Evolutionary conservation across 1,140 invertebrate species (phyloP).

Genomic region (Coptotermes formosanus): DNA sequence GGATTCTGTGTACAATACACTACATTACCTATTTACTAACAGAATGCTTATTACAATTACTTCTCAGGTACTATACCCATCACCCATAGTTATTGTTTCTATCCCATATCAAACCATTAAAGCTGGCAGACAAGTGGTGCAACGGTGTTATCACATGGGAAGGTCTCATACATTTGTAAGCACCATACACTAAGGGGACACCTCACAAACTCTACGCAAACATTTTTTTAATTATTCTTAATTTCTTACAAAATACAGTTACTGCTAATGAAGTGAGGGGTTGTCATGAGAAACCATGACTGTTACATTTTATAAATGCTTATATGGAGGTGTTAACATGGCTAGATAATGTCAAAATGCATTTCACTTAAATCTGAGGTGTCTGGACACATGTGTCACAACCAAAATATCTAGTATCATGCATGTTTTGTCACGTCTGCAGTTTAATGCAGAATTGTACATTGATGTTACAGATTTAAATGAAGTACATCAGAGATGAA

Average conservation of each 20-base stretch:
- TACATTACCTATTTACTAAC: background rate
- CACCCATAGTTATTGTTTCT: constrained; percentile 28
- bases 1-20: background rate
- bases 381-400: background rate
- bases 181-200: background rate
- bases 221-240: background rate
- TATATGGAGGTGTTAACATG: constrained; percentile 12
- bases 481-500: background rate
- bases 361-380: background rate
- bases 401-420: background rate
- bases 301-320: constrained; percentile 1
- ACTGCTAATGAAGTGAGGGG: background rate
- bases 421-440: background rate
- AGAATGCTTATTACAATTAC: constrained; percentile 29
- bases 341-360: constrained; percentile 1
- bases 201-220: background rate
- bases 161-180: constrained; percentile 6
- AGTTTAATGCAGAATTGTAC: background rate
- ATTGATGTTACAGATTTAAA: background rate
- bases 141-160: constrained; percentile 30
- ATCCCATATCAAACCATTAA: constrained; percentile 1
- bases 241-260: constrained; percentile 2
- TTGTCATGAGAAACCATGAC: background rate
- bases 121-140: constrained; percentile 20
- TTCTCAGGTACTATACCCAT: constrained; percentile 34